Evolutionary conservation across 1,140 invertebrate species (phyloP).

Genomic region (Metopolophium dirhodum): DNA sequence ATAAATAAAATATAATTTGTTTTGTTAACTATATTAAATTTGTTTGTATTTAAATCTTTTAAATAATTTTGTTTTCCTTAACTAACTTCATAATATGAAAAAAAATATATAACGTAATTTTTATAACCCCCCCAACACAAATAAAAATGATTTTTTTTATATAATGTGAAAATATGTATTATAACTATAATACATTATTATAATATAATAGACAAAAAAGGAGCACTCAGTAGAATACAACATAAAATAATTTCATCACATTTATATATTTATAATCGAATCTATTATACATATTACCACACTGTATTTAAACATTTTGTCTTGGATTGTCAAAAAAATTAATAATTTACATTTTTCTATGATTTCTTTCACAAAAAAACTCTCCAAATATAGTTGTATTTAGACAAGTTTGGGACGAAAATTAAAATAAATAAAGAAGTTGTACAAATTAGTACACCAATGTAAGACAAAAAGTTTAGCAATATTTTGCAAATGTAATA

Average conservation of each 20-base stretch:
- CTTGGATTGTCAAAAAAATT: neutral
- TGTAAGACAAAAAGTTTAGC: neutral
- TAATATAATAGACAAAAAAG: neutral
- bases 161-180: neutral
- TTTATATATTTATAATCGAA: neutral
- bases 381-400: neutral
- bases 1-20: slow-evolving; percentile 19
- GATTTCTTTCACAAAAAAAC: neutral
- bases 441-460: neutral
- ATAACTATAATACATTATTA: neutral
- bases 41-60: neutral
- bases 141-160: neutral
- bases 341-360: neutral
- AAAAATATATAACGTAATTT: too few species aligned
- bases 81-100: neutral
- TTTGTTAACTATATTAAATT: slow-evolving; percentile 13
- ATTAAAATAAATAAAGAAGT: neutral
- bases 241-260: neutral
- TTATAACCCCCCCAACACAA: neutral
- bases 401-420: neutral
- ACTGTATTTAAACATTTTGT: neutral
- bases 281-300: neutral
- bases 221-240: neutral
- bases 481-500: neutral
- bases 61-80: neutral